Conservation (phyloP, 2,113 vertebrate genomes). For the Salvelinus namaycush region DNA sequence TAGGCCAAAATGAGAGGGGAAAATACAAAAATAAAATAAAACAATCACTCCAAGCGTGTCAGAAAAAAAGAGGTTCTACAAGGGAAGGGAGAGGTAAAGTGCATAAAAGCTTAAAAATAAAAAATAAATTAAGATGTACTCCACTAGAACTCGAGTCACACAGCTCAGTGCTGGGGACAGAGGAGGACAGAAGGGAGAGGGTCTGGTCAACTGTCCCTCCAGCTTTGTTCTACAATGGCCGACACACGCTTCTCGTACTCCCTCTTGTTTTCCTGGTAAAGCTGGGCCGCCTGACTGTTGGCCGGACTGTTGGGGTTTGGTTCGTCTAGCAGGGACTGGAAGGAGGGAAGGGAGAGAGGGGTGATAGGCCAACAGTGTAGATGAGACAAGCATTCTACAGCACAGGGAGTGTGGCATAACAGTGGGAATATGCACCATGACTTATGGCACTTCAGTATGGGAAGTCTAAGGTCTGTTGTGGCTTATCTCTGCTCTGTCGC, state of each 20-base stretch:
- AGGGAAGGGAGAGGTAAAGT: slow-evolving; percentile 68
- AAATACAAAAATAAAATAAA: slow-evolving; percentile 6
- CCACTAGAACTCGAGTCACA: slow-evolving; percentile 40
- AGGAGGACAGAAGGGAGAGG: slow-evolving; percentile 22
- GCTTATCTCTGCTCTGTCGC: too few relatives aligned
- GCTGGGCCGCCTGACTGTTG: slow-evolving; percentile 97
- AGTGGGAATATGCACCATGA: too few relatives aligned
- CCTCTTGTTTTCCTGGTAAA: slow-evolving; percentile 99
- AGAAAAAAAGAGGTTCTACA: slow-evolving; percentile 10
- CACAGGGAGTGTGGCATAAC: background rate
- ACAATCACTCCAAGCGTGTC: slow-evolving; percentile 25
- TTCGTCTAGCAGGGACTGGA: slow-evolving; percentile 94
- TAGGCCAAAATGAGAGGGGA: slow-evolving; percentile 35
- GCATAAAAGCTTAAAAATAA: slow-evolving; percentile 73
- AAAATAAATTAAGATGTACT: too few relatives aligned
- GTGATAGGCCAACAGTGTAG: background rate
- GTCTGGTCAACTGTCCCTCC: slow-evolving; percentile 86
- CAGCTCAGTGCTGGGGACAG: slow-evolving; percentile 36
- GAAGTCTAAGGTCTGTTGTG: too few relatives aligned
- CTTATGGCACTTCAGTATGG: too few relatives aligned
- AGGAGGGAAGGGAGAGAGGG: background rate
- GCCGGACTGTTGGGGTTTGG: slow-evolving; percentile 98
- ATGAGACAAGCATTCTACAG: background rate
- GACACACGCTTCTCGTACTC: slow-evolving; percentile 98
- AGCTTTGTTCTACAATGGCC: slow-evolving; percentile 98